Evolutionary conservation across 1,140 invertebrate genomes (phyloP), one percentile per base, ranked within the genome.

Genomic region (Drosophila murphyi): DNA sequence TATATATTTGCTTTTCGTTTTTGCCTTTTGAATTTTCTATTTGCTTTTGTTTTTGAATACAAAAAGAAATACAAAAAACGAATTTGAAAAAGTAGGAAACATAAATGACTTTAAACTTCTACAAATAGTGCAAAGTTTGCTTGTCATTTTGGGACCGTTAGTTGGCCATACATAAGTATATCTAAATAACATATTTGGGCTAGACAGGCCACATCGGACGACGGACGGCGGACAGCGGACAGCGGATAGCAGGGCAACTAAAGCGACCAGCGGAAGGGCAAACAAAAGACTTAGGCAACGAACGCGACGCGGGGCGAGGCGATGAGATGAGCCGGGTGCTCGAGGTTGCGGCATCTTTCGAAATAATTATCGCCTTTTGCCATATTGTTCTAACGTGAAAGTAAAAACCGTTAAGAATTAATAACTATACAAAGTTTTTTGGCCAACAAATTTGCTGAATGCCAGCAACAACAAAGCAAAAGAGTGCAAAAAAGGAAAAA

Each of bases 351-450:
- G 64, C 75, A 65, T 75, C 78, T 77, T 68, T 74, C 60, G 59
- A 75, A 72, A 88, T 88, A 88, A 89, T 88, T 88, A 88, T 89
- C 85, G 74, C 73, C 76, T 82, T 31, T 76, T 83, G 88, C 80
- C 80, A 89, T 88, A 88, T 88, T 88, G 85, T 89, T 88, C 85
- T 88, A 89, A 80, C 80, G 85, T 89, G 85, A 88, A 88, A 88
- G 85, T 88, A 88, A 88, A 88, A 88, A 83, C 85, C 85, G 85
- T 88, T 89, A 88, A 88, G 85, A 88, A 88, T 89, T 88, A 88
- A 88, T 88, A 88, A 80, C 85, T 88, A 82, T 82, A 57, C 56
- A 75, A 54, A 43, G 50, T 61, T 48, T 77, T 61, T 80, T 80
- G 71, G 73, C 50, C 67, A 78, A 56, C 64, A 69, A 72, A 77